Evolutionary conservation across 1,140 invertebrate genomes (phyloP).

Genomic region (Ips nitidus): DNA sequence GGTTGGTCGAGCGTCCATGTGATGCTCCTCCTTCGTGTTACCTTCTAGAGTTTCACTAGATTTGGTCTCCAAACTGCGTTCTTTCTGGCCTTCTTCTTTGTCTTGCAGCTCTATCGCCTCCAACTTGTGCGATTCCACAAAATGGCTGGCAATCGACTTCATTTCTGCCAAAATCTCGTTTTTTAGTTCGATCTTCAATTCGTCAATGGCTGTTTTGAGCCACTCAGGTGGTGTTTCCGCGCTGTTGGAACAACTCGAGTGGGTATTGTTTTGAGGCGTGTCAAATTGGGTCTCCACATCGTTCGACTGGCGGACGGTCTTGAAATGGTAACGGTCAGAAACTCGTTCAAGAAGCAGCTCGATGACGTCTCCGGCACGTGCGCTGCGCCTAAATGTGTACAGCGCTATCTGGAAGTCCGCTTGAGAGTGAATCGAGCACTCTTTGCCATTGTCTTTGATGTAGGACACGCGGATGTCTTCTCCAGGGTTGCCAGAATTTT

Average conservation of each 20-base stretch:
- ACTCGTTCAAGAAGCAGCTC: constrained; percentile 45
- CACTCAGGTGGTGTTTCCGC: constrained; percentile 46
- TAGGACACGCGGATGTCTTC: constrained; percentile 49
- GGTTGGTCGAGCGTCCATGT: constrained; percentile 45
- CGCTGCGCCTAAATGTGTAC: constrained; percentile 45
- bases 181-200: no score
- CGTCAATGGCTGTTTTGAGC: constrained; percentile 36
- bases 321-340: constrained; percentile 23
- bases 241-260: no score
- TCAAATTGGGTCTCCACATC: constrained; percentile 44
- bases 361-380: constrained; percentile 46
- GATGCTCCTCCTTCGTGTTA: no score
- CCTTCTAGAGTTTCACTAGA: no score
- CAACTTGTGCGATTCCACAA: no score
- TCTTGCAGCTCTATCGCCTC: no score
- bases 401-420: constrained; percentile 47
- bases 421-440: constrained; percentile 46
- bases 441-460: constrained; percentile 43
- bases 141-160: no score
- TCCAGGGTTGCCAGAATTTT: constrained; percentile 47
- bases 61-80: no score
- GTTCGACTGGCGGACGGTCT: constrained; percentile 38
- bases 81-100: no score
- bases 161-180: no score
- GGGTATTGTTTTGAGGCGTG: constrained; percentile 1